Evolutionary conservation across 2,888 invertebrate species (phyloP).

Genomic region (Oasisia sp.): DNA sequence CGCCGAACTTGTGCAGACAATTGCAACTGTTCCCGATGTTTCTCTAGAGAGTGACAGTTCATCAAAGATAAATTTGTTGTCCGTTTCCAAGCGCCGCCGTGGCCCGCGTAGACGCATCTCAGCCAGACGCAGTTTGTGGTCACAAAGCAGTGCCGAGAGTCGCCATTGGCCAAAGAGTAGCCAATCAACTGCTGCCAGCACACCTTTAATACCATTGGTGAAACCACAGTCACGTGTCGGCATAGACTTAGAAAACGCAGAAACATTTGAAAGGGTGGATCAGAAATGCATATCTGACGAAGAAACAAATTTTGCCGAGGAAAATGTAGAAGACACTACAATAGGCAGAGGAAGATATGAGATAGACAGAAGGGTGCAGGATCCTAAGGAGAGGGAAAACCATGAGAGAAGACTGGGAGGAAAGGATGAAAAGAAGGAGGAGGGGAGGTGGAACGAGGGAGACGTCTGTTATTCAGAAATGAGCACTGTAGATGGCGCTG

Average conservation of each 20-base stretch:
- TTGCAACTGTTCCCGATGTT: neutral
- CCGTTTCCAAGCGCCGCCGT: neutral
- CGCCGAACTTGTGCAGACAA: neutral
- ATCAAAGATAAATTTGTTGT: neutral
- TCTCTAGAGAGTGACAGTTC: neutral
- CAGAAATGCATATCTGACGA: neutral
- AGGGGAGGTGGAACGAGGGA: neutral
- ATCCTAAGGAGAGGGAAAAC: neutral
- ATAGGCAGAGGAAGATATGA: neutral
- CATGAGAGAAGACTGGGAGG: neutral
- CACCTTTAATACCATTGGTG: neutral
- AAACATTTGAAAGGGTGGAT: neutral
- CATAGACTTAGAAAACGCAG: neutral
- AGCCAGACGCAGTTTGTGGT: neutral
- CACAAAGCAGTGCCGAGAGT: neutral
- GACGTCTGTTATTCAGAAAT: neutral
- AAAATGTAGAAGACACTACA: neutral
- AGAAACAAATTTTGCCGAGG: neutral
- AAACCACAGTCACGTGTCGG: neutral
- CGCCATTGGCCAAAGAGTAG: neutral
- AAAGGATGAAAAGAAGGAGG: neutral
- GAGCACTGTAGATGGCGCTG: slow-evolving; percentile 3
- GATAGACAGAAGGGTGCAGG: neutral
- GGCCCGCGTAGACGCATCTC: neutral
- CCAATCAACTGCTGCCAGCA: neutral